phyloP scores from a whole-genome alignment of 1,140 invertebrate genomes.

The Teleopsis dalmanni region DNA sequence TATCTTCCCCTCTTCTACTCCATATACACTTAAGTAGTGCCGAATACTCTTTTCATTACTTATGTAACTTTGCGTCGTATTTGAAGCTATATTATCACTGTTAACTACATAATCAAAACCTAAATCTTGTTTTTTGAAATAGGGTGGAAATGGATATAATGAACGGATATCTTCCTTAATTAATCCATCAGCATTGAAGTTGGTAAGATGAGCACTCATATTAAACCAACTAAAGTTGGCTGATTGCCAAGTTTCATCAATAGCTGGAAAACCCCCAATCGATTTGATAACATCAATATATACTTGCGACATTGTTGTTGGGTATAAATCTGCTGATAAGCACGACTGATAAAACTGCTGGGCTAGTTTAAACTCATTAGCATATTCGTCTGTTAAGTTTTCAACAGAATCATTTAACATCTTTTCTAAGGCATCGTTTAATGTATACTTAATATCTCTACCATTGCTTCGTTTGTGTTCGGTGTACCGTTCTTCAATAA shows the following conservation, averaged over 20 bases:
- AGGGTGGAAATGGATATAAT: conserved; percentile 26
- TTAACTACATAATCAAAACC: conserved; percentile 34
- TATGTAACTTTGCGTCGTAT: conserved; percentile 21
- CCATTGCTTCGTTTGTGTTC: conserved; percentile 27
- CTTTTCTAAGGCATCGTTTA: conserved; percentile 19
- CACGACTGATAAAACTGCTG: conserved; percentile 33
- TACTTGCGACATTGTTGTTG: conserved; percentile 24
- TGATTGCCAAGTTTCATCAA: conserved; percentile 24
- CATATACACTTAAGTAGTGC: conserved; percentile 20
- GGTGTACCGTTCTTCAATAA: conserved; percentile 13
- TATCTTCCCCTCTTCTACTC: conserved; percentile 19
- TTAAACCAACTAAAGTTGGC: conserved; percentile 36
- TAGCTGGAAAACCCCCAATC: conserved; percentile 35
- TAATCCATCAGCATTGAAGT: conserved; percentile 21
- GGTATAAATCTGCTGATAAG: conserved; percentile 20
- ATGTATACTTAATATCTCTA: conserved; percentile 25
- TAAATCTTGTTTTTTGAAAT: conserved; percentile 29
- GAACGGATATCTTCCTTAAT: conserved; percentile 23
- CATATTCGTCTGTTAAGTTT: conserved; percentile 11
- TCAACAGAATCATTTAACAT: background rate
- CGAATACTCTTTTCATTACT: conserved; percentile 28
- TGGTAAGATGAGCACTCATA: conserved; percentile 33
- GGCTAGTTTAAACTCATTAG: conserved; percentile 20
- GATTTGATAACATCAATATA: conserved; percentile 32
- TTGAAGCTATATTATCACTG: conserved; percentile 24